A percentile compares a stretch with the other conserved stretches of the same genome.
Evolutionary conservation across 1,140 invertebrate species (phyloP).

Genomic region (Elysia chlorotica): DNA sequence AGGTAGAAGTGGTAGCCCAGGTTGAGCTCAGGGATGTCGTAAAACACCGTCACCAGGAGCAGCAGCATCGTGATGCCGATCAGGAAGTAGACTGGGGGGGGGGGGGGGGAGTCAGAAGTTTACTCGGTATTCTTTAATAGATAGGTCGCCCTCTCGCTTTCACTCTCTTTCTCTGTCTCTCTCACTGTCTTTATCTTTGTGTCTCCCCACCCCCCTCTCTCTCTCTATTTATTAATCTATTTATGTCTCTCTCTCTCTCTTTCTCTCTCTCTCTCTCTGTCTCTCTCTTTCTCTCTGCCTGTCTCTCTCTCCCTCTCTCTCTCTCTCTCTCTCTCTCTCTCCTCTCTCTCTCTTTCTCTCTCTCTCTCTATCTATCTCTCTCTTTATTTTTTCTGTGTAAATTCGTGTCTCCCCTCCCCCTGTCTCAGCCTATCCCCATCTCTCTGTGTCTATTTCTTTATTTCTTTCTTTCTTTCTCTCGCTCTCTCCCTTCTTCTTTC

Average conservation of each 20-base stretch:
- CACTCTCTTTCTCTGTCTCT: too few relatives aligned
- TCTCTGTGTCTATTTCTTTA: too few relatives aligned
- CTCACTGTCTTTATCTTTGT: too few relatives aligned
- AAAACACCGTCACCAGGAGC: constrained; percentile 80
- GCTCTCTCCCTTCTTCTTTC: too few relatives aligned
- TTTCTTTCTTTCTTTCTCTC: too few relatives aligned
- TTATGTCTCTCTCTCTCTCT: background rate
- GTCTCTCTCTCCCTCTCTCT: background rate
- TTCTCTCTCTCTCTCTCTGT: background rate
- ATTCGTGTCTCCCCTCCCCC: too few relatives aligned
- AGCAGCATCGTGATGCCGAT: constrained; percentile 82
- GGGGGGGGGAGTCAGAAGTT: background rate
- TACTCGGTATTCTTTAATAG: too few relatives aligned
- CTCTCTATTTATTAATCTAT: background rate
- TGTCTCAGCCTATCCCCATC: too few relatives aligned
- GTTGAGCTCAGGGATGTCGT: constrained; percentile 86
- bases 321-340: background rate
- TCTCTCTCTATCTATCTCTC: too few relatives aligned
- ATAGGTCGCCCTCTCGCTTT: too few relatives aligned
- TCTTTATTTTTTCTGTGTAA: too few relatives aligned
- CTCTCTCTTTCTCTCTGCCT: background rate
- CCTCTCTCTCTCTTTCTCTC: background rate
- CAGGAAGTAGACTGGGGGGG: constrained; percentile 74
- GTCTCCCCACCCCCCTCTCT: background rate
- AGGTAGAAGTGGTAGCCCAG: constrained; percentile 77